A percentile compares a stretch with the other conserved stretches of the same genome.
phyloP scores from a whole-genome alignment of 2,113 vertebrate species.

The Turnix velox region DNA sequence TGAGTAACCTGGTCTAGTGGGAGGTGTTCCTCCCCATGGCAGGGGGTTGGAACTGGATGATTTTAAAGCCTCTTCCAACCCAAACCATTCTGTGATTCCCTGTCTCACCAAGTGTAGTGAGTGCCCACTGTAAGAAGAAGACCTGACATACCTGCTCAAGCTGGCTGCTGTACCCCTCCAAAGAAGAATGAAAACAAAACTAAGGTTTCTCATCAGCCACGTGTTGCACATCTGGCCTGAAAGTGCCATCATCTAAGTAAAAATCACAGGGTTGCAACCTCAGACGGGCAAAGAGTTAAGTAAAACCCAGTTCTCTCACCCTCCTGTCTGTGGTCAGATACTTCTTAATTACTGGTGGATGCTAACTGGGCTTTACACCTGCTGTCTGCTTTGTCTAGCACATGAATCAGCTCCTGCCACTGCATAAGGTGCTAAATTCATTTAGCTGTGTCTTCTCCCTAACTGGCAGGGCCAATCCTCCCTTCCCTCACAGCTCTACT shows the following conservation, averaged over 20 bases:
- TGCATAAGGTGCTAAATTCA: background rate
- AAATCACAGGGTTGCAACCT: background rate
- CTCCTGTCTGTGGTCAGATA: background rate
- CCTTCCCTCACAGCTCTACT: background rate
- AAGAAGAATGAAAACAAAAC: background rate
- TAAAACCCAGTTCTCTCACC: background rate
- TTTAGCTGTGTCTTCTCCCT: background rate
- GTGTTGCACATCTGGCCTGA: background rate
- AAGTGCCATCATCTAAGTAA: background rate
- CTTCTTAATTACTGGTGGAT: background rate
- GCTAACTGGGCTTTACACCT: background rate
- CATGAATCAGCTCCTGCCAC: background rate
- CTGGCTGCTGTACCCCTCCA: rapidly evolving
- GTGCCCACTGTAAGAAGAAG: background rate
- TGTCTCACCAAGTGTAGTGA: too few species aligned
- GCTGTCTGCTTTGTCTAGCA: slow-evolving; percentile 9
- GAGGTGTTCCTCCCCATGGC: too few species aligned
- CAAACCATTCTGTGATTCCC: too few species aligned
- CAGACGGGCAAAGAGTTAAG: background rate
- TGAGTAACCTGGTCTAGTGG: too few species aligned
- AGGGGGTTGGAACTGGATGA: too few species aligned
- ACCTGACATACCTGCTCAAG: background rate
- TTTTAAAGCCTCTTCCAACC: too few species aligned
- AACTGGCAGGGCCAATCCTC: background rate
- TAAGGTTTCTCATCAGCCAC: background rate